Evolutionary conservation across 1,140 invertebrate genomes (phyloP).

Genomic region (Meteorus sp.): DNA sequence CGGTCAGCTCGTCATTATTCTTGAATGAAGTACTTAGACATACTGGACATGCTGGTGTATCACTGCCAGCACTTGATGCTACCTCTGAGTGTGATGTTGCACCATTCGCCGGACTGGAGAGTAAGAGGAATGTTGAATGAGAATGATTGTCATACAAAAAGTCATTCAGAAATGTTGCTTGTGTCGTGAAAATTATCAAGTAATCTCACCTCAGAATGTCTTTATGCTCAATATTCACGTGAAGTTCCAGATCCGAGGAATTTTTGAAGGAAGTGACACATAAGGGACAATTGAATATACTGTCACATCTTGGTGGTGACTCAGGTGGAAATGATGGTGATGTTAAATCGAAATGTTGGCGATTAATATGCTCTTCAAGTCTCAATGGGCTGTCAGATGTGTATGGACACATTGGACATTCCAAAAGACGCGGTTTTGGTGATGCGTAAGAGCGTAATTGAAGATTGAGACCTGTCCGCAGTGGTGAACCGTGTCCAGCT

Average conservation of each 20-base stretch:
- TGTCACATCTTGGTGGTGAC: conserved; percentile 51
- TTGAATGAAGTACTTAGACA: conserved; percentile 60
- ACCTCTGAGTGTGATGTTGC: conserved; percentile 41
- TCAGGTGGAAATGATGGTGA: conserved; percentile 69
- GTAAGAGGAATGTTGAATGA: neutral
- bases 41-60: conserved; percentile 60
- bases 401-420: conserved; percentile 82
- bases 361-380: conserved; percentile 84
- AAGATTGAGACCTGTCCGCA: conserved; percentile 62
- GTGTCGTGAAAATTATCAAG: neutral
- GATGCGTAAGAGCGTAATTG: conserved; percentile 52
- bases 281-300: conserved; percentile 68
- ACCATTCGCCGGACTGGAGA: conserved; percentile 50
- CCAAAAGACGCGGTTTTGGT: conserved; percentile 52
- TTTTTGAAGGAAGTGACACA: conserved; percentile 73
- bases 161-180: neutral
- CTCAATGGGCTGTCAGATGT: conserved; percentile 72
- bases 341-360: conserved; percentile 81
- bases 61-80: conserved; percentile 40
- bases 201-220: conserved; percentile 69
- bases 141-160: neutral
- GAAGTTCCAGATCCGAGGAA: conserved; percentile 77
- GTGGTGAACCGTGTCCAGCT: conserved; percentile 60
- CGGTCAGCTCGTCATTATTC: conserved; percentile 61
- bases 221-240: conserved; percentile 83